Evolutionary conservation across 2,113 vertebrate species (phyloP).

Genomic region (Megaptera novaeangliae): DNA sequence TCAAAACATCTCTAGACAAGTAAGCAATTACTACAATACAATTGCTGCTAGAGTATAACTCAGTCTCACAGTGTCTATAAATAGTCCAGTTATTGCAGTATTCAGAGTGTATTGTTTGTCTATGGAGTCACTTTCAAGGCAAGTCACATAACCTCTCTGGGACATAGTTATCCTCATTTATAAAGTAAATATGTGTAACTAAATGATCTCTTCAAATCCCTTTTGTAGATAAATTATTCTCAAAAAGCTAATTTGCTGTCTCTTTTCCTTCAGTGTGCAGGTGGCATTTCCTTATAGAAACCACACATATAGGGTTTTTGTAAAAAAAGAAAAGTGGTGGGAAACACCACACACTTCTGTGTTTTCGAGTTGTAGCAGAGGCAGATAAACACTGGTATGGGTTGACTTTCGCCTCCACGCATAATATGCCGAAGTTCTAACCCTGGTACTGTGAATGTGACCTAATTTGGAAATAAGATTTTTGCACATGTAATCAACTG

Average conservation of each 20-base stretch:
- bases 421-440: not conserved
- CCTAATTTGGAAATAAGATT: not conserved
- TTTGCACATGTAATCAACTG: not conserved
- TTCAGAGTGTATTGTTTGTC: not conserved
- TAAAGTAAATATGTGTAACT: not conserved
- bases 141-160: not conserved
- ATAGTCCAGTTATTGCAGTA: not conserved
- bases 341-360: not conserved
- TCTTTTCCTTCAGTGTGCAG: not conserved
- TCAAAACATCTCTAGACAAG: not conserved
- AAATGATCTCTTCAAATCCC: not conserved
- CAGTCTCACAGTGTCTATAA: not conserved
- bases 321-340: not conserved
- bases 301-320: not conserved
- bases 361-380: not conserved
- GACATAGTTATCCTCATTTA: not conserved
- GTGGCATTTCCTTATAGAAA: not conserved
- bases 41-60: not conserved
- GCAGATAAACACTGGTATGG: not conserved
- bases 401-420: not conserved
- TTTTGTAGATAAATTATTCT: not conserved
- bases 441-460: not conserved
- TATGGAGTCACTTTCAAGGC: not conserved
- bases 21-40: not conserved
- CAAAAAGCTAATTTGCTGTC: not conserved